Evolutionary conservation across 2,888 invertebrate species (phyloP).

Genomic region (Eupithecia insigniata): DNA sequence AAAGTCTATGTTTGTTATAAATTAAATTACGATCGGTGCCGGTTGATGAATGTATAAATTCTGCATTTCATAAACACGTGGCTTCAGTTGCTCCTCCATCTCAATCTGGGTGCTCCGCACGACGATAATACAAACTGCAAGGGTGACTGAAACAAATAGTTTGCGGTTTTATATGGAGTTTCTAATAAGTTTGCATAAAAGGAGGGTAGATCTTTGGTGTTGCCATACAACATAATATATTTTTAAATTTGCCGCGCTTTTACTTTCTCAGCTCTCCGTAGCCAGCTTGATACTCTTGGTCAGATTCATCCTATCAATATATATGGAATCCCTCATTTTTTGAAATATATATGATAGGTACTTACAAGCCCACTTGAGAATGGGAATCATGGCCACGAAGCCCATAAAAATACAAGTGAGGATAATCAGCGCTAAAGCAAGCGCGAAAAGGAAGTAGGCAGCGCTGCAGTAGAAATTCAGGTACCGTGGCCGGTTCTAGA

Average conservation of each 20-base stretch:
- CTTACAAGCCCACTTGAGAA: slow-evolving; percentile 73
- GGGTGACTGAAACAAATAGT: slow-evolving; percentile 63
- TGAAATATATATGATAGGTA: slow-evolving; percentile 32
- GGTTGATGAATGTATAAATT: slow-evolving; percentile 60
- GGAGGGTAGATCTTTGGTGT: too few species aligned
- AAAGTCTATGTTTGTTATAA: neutral
- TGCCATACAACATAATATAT: too few species aligned
- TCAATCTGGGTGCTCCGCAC: slow-evolving; percentile 70
- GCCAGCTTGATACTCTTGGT: too few species aligned
- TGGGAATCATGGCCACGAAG: slow-evolving; percentile 60
- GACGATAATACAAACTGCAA: slow-evolving; percentile 66
- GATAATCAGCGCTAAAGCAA: slow-evolving; percentile 64
- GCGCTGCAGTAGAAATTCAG: slow-evolving; percentile 64
- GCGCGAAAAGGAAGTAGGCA: slow-evolving; percentile 60
- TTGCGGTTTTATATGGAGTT: too few species aligned
- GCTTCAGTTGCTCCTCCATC: slow-evolving; percentile 67
- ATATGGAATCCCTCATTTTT: too few species aligned
- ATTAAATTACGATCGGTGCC: slow-evolving; percentile 53
- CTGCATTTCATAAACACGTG: slow-evolving; percentile 65
- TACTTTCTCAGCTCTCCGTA: too few species aligned
- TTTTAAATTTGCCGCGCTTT: too few species aligned
- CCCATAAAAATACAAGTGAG: slow-evolving; percentile 70
- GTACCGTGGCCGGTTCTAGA: slow-evolving; percentile 63
- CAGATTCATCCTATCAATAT: too few species aligned
- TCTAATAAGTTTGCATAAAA: too few species aligned